Base-by-base conservation (phyloP, 2,888 invertebrate genomes). In the Drosophila vallismaia region DNA sequence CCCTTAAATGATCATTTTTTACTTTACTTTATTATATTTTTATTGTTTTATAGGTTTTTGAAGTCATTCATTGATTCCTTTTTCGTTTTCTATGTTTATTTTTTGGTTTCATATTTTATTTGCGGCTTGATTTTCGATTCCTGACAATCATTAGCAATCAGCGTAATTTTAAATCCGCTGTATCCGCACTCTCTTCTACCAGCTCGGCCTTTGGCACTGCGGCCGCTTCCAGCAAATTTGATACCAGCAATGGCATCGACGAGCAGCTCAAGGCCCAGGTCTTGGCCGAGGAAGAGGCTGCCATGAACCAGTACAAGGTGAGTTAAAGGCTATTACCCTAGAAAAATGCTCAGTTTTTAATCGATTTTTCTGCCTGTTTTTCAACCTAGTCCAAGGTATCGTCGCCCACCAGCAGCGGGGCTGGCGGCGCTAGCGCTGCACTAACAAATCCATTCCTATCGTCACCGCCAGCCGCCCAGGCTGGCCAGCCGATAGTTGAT, bases 241-340 rank as follows among this genome's bases (percentile, higher is more conserved):
- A 95, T 89, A 91, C 93, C 90, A 93, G 94, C 72, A 95, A 95
- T 88, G 95, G 95, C 58, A 95, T 97, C 69, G 97, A 97, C 89
- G 98, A 98, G 89, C 94, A 94, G 59, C 93, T 98, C 67, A 95
- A 95, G 89, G 95, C 96, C 86, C 96, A 97, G 91, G 97, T 95
- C 40, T 92, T 99, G 68, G 98, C 98, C 29, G 98, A 99, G 90
- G 99, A 99, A 91, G 98, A 98, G 91, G 97, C 97, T 28, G 97
- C 97, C 59, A 95, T 99, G 94, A 98, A 97, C 92, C 97, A 97
- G 92, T 97, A 98, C 91, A 98, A 98, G 95, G 98, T 97, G 91
- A 86, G 82, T 76, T 6, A 1, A 6, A 6, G 52, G 0, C 1
- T 19, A 1, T 2, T 2, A 19, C 1, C 14, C 7, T 9, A 1